Evolutionary conservation across 2,888 invertebrate species (phyloP).

Genomic region (Caenorhabditis afra): DNA sequence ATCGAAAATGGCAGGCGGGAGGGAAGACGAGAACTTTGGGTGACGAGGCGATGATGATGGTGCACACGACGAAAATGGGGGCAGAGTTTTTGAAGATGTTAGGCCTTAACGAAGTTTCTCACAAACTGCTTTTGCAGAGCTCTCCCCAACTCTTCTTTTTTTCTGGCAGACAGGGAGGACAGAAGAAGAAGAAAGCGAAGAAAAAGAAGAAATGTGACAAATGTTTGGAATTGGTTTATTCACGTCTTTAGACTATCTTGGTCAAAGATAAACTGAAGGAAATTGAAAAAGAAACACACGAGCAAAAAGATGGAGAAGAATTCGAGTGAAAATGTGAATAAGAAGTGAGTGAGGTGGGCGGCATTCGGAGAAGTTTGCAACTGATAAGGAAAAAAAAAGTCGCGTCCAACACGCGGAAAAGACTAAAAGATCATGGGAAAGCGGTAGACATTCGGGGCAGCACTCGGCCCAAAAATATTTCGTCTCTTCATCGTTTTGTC

Average conservation of each 20-base stretch:
- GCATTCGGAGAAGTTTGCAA: slow-evolving; percentile 22
- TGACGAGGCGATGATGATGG: slow-evolving; percentile 38
- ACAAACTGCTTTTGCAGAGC: slow-evolving; percentile 35
- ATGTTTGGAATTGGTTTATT: slow-evolving; percentile 56
- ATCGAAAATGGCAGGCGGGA: slow-evolving; percentile 8
- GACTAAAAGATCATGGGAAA: slow-evolving; percentile 24
- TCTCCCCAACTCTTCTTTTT: slow-evolving; percentile 29
- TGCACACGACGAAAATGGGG: slow-evolving; percentile 39
- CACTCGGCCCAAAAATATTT: not conserved
- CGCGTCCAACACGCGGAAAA: not conserved
- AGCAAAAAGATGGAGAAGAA: not conserved
- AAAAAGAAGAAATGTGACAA: slow-evolving; percentile 48
- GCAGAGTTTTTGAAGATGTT: slow-evolving; percentile 47
- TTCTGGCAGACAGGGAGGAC: not conserved
- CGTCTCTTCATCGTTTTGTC: not conserved
- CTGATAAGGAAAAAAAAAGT: slow-evolving; percentile 17
- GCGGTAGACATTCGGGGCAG: not conserved
- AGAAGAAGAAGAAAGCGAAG: slow-evolving; percentile 13
- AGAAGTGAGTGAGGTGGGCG: slow-evolving; percentile 17
- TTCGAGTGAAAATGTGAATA: not conserved
- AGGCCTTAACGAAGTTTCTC: slow-evolving; percentile 52
- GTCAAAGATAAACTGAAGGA: slow-evolving; percentile 41
- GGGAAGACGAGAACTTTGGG: not conserved
- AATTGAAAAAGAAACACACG: slow-evolving; percentile 11
- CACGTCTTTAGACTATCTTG: slow-evolving; percentile 44